These are phyloP conservation scores for Patiria miniata DNA, from an alignment of 35 echinoderm and acorn worm genomes.

Conservation along the genomic window DNA sequence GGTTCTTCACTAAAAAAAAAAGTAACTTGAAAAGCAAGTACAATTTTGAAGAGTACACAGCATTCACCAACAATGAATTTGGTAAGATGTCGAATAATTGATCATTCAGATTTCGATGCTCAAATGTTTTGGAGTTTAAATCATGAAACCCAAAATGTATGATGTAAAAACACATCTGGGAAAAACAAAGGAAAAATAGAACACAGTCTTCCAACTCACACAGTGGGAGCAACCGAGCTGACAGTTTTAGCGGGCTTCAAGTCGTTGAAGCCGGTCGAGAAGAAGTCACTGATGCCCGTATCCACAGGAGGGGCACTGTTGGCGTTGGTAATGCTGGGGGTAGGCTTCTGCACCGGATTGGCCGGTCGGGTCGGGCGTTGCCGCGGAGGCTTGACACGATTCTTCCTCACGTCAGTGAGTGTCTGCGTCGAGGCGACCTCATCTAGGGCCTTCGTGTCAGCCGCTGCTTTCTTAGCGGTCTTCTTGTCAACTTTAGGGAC, in stretches of 20 bases:
- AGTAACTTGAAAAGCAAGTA: too few species aligned
- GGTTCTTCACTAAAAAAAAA: too few species aligned
- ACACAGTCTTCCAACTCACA: too few species aligned
- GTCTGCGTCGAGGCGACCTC: not conserved
- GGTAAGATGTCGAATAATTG: too few species aligned
- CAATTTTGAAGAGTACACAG: too few species aligned
- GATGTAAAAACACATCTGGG: too few species aligned
- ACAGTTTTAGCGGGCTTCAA: not conserved
- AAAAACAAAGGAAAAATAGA: too few species aligned
- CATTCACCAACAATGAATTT: too few species aligned
- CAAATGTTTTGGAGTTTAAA: too few species aligned
- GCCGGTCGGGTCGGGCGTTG: not conserved
- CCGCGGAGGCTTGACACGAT: not conserved
- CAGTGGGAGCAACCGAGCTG: too few species aligned
- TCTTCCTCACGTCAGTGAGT: constrained; percentile 5
- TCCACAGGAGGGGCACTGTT: not conserved
- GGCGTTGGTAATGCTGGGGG: not conserved
- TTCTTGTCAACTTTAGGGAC: not conserved
- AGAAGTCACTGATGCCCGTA: not conserved
- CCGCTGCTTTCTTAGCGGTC: not conserved
- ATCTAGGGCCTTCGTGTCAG: not conserved
- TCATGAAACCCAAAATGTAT: too few species aligned
- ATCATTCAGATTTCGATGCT: too few species aligned
- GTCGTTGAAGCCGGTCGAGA: not conserved
- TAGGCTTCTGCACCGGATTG: not conserved